Base-by-base conservation (phyloP, 2,113 vertebrate species). In the Euleptes europaea region DNA sequence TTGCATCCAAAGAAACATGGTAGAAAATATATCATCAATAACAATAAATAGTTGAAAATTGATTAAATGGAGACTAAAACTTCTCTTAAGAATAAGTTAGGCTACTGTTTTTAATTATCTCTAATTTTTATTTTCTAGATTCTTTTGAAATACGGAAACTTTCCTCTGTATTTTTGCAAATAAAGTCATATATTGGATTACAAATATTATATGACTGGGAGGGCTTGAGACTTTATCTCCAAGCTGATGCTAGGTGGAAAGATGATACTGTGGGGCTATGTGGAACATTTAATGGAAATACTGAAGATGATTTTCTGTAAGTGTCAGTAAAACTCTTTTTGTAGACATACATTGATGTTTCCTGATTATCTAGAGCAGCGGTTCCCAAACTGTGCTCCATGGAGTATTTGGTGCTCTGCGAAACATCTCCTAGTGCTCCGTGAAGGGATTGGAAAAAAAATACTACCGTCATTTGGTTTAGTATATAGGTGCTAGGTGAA, bases 261-360 rank as follows among this genome's bases (percentile, higher is more conserved):
- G 98, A 98, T 0, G 94, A 99, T 91, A 99, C 98, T 0, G 94
- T 97, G 84, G 98, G 98, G 28, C 97, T 99, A 73, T 99, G 98
- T 38, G 98, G 98, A 88, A 99, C 98, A 88, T 99, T 99, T 95
- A 99, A 99, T 51, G 98, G 98, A 89, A 99, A 99, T 93, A 97
- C 94, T 33, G 98, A 99, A 87, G 98, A 99, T 11, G 98, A 99
- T 81, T 99, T 99, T 93, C 94, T 99, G 98, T 99, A 96, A 86
- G 98, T 89, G 84, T 35, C 77, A 23, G 69, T 69, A 33, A 79
- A 54, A 33, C 51, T 84, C 88, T 88, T 90, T 2, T 0, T n/a
- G 63, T 42, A 81, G 84, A 83, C 47, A 86, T 65, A 35, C 42
- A 77, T 2, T 47, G 73, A n/a, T 26, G 31, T 85, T 54, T 51